Percentiles rank a stretch among this genome's conserved stretches.
Conservation (phyloP, 2,797 vertebrate genomes). For the Diplodus sargus region DNA sequence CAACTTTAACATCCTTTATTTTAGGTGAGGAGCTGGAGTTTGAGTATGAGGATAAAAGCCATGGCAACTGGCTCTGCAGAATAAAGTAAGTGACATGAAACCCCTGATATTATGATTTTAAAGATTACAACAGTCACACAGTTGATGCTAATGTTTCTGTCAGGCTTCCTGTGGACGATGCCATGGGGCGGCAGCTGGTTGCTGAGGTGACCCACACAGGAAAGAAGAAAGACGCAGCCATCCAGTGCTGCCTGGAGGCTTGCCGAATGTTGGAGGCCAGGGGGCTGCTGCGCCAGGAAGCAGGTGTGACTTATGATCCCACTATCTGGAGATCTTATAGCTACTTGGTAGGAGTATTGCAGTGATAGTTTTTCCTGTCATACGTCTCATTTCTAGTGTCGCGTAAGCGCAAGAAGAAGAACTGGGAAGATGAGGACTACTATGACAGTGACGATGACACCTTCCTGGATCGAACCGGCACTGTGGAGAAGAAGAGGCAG, state of each 20-base stretch:
- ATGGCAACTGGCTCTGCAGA: constrained; percentile 95
- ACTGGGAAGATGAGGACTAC: constrained; percentile 98
- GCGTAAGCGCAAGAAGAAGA: constrained; percentile 95
- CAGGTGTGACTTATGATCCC: constrained; percentile 83
- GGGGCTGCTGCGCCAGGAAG: constrained; percentile 95
- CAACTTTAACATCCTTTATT: not conserved
- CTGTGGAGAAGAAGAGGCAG: constrained; percentile 94
- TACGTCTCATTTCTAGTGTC: constrained; percentile 86
- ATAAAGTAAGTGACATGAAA: constrained; percentile 87
- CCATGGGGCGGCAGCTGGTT: constrained; percentile 92
- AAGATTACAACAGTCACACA: rapidly evolving
- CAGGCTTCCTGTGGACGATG: constrained; percentile 95
- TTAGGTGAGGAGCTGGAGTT: constrained; percentile 97
- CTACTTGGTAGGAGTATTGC: not conserved
- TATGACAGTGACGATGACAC: constrained; percentile 98
- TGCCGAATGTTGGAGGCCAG: constrained; percentile 96
- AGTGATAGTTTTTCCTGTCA: not conserved
- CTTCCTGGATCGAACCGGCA: constrained; percentile 95
- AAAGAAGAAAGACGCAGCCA: constrained; percentile 95
- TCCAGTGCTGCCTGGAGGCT: constrained; percentile 94
- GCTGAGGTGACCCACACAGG: constrained; percentile 94
- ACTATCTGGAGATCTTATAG: too few species aligned
- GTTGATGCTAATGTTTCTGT: not conserved
- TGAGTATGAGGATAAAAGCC: constrained; percentile 95
- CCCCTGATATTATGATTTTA: not conserved